phyloP scores from a whole-genome alignment of 2,113 vertebrate genomes.

The Forbesichthys agassizii region DNA sequence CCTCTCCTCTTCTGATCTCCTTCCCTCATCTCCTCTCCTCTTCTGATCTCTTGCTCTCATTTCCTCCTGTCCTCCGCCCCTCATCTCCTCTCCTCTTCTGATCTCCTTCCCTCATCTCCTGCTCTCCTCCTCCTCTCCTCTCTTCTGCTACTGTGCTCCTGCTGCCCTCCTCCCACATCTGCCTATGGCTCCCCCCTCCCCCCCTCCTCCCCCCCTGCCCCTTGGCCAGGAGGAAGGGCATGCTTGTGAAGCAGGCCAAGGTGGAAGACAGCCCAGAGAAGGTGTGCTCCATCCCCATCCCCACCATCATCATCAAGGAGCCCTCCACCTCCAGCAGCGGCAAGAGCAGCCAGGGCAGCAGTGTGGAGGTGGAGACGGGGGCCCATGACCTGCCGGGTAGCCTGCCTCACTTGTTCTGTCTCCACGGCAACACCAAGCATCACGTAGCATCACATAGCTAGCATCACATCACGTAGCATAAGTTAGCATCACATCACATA shows the following conservation, averaged over 20 bases:
- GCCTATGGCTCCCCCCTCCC: too few species aligned
- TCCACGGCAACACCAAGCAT: too few species aligned
- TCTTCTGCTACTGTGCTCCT: background rate
- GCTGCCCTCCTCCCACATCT: background rate
- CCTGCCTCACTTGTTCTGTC: too few species aligned
- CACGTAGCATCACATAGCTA: too few species aligned
- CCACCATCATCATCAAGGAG: conserved; percentile 91
- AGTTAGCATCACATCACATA: too few species aligned
- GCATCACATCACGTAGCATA: too few species aligned
- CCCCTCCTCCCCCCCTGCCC: background rate
- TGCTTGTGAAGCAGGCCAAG: conserved; percentile 88
- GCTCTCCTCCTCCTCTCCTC: background rate
- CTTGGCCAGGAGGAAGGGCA: conserved; percentile 81
- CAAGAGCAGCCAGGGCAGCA: conserved; percentile 91
- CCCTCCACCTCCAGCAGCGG: conserved; percentile 93
- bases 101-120: background rate
- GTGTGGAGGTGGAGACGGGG: conserved; percentile 86
- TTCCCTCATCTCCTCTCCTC: background rate
- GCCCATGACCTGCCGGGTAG: conserved; percentile 70
- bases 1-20: background rate
- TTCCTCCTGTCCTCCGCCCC: background rate
- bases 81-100: background rate
- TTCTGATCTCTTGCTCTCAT: background rate
- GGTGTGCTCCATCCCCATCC: conserved; percentile 87
- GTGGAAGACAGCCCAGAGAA: conserved; percentile 91